Evolutionary conservation across 2,113 vertebrate genomes (phyloP).

Genomic region (Athene cunicularia): DNA sequence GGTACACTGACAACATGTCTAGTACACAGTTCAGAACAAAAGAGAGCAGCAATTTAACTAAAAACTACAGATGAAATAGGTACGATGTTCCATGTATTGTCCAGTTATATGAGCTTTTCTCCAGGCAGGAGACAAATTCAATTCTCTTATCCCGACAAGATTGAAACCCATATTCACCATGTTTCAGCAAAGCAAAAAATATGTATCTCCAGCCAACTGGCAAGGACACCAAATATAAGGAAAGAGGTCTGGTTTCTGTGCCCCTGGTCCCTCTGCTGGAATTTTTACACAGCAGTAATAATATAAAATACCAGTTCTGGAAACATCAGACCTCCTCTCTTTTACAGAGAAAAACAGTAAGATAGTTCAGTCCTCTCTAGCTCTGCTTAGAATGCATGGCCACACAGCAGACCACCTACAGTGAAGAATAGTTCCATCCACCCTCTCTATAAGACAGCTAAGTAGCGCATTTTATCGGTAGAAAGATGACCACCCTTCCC

Average conservation of each 20-base stretch:
- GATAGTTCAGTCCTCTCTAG: not conserved
- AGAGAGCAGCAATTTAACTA: not conserved
- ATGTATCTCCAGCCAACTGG: not conserved
- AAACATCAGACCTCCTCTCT: not conserved
- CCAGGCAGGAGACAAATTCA: not conserved
- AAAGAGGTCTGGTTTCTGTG: not conserved
- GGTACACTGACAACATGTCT: not conserved
- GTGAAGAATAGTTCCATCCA: not conserved
- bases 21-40: not conserved
- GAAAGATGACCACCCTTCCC: not conserved
- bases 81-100: not conserved
- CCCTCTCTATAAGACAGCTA: not conserved
- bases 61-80: not conserved
- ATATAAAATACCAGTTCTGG: not conserved
- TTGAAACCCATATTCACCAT: not conserved
- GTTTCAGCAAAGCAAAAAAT: not conserved
- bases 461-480: not conserved
- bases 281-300: not conserved
- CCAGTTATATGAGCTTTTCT: not conserved
- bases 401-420: not conserved
- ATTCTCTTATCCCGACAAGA: not conserved
- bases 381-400: not conserved
- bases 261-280: not conserved
- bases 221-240: not conserved
- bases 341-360: not conserved